Base-by-base conservation (phyloP, 2,888 invertebrate species). In the Andrena dorsata region DNA sequence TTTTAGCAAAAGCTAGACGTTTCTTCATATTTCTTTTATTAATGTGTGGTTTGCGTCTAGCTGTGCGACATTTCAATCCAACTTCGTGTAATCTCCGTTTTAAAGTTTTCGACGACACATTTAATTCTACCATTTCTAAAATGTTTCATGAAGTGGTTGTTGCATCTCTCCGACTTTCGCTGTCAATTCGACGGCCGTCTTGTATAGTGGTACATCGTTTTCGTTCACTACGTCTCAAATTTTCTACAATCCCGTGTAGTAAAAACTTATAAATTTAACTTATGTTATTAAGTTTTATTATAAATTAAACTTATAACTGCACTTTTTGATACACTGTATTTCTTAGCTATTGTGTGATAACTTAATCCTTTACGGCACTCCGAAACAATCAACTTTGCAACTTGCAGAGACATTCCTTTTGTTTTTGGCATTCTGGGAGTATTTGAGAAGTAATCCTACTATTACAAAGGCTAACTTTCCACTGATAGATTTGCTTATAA, bases 211-310 rank as follows among this genome's bases (percentile, higher is more conserved):
- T 35, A 10, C 10, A 10, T 35, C 35, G 13, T 63, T 41, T 63
- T 1, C 63, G 23, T 23, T 13, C 63, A 35, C 23, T 8, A n/a
- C 41, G n/a, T 41, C 35, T 63, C 41, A 63, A 63, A 63, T 63
- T 63, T 4, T 23, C 35, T 32, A 20, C 41, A 63, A 4, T 41
- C 35, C 13, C 13, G 13, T 41, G 41, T 41, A 63, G 7, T 41
- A 35, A 41, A 13, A 5, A 41, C 13, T 63, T 63, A 35, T 35
- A 20, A 10, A 63, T 63, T 63, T 41, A n/a, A n/a, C n/a, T n/a
- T 63, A 1, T 20, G n/a, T n/a, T n/a, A n/a, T n/a, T n/a, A n/a
- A n/a, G n/a, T n/a, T n/a, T n/a, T n/a, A n/a, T 63, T 63, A 35
- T 35, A 20, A 10, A 63, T 63, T 63, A 23, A n/a, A n/a, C n/a